These are phyloP conservation scores for Smutsia temminckii DNA, from an alignment of 2,797 vertebrate genomes.

Conservation along the genomic window DNA sequence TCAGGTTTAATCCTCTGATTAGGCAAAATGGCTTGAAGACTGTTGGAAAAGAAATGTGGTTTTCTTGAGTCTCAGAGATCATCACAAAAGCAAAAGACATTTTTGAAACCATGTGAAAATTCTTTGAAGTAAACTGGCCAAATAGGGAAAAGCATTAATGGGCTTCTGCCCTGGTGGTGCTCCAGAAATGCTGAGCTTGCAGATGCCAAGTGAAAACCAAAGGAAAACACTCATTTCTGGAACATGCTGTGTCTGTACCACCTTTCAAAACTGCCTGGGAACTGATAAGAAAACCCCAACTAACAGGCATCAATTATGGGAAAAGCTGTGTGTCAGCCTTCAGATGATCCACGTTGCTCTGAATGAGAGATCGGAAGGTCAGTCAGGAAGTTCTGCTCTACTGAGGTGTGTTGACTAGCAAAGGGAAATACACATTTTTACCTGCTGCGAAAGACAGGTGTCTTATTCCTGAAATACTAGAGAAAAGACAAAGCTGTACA, in stretches of 20 bases:
- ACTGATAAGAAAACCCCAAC: background rate
- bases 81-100: background rate
- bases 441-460: too few species aligned
- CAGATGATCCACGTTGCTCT: background rate
- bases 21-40: background rate
- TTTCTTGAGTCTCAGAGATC: background rate
- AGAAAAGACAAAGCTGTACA: background rate
- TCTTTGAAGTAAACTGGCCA: background rate
- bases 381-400: background rate
- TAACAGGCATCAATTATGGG: background rate
- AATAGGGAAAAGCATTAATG: background rate
- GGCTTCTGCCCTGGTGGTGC: background rate
- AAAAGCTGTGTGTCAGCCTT: background rate
- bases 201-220: background rate
- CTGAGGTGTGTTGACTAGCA: background rate
- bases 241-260: too few species aligned
- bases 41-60: background rate
- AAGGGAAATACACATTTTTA: background rate
- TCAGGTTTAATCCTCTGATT: background rate
- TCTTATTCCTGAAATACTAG: background rate
- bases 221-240: background rate
- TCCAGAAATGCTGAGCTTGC: background rate
- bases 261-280: background rate
- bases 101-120: background rate
- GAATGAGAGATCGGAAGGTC: background rate